These are phyloP conservation scores for Metopia argyrocephala DNA, from an alignment of 2,888 invertebrate genomes.

Conservation along the genomic window DNA sequence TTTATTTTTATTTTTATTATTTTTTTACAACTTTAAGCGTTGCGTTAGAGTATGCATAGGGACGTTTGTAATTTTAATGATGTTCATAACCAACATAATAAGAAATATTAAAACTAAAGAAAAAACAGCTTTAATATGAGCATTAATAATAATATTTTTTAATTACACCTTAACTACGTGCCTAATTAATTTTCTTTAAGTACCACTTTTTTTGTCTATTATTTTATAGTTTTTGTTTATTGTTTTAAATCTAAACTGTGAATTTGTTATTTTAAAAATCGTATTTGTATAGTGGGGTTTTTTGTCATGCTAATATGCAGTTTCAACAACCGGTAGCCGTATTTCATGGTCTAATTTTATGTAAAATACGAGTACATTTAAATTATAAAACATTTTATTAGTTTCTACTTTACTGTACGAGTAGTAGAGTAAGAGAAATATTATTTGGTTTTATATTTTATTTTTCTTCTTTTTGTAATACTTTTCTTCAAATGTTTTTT, in stretches of 20 bases:
- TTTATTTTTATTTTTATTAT: neutral
- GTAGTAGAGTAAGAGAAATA: no score
- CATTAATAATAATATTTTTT: slow-evolving; percentile 55
- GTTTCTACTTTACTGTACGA: no score
- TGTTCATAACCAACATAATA: slow-evolving; percentile 16
- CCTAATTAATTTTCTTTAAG: slow-evolving; percentile 57
- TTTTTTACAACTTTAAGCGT: neutral
- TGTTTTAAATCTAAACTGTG: neutral
- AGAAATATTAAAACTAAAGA: neutral
- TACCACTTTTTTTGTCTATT: slow-evolving; percentile 21
- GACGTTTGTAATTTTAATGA: slow-evolving; percentile 32
- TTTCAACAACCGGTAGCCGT: slow-evolving; percentile 8
- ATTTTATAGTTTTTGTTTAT: neutral
- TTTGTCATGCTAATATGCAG: neutral
- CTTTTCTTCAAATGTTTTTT: neutral
- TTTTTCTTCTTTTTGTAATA: neutral
- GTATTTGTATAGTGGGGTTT: neutral
- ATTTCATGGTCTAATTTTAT: slow-evolving; percentile 50
- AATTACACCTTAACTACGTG: slow-evolving; percentile 49
- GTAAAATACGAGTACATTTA: slow-evolving; percentile 10
- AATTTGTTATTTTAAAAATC: neutral
- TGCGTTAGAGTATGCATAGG: slow-evolving; percentile 23
- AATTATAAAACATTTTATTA: neutral
- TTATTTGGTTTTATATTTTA: neutral
- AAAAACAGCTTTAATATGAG: neutral